Evolutionary conservation across 2,797 vertebrate genomes (phyloP), one percentile per base, ranked within the genome.

Genomic region (Danio kyathit): DNA sequence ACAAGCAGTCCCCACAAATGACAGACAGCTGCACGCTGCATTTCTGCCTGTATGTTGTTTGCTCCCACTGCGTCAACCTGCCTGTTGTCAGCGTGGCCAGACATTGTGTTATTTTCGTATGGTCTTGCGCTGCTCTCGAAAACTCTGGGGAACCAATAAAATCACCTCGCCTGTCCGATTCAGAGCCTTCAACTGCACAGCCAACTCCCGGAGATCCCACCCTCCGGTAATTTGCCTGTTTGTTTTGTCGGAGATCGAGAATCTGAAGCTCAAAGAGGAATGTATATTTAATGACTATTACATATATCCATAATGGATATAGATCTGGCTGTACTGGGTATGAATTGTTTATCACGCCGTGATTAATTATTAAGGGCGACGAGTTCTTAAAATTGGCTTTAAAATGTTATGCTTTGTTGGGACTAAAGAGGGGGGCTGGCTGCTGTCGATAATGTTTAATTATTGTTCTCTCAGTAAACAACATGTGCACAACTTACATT

Each of bases 281-380:
- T 80, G 69, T 56, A 82, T 87, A 72, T 87, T 81, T 86, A 81
- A 87, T 86, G 76, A 76, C 61, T 79, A 83, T 81, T 64, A 79
- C 63, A 60, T 82, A 72, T 76, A 64, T 87, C 76, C 77, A 89
- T 91, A 88, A 89, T 89, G 83, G 85, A 89, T 90, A 88, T 87
- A 89, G 82, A 90, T 90, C 87, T 86, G 81, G 29, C 83, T 59
- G 74, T 86, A 83, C 83, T 89, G 89, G 83, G 81, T 86, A 90
- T 92, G 76, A 89, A 90, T 90, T 89, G 90, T 91, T 91, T 88
- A 90, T 89, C 71, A 16, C 12, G 49, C 81, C 49, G 43, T 29
- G 74, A 88, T 92, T 83, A 89, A 92, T 91, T 88, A 92, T 93
- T 90, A 82, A 92, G 63, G 64, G 66, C 57, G 40, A 65, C 44